phyloP scores from a whole-genome alignment of 2,113 vertebrate species.

The Pyrgilauda ruficollis region DNA sequence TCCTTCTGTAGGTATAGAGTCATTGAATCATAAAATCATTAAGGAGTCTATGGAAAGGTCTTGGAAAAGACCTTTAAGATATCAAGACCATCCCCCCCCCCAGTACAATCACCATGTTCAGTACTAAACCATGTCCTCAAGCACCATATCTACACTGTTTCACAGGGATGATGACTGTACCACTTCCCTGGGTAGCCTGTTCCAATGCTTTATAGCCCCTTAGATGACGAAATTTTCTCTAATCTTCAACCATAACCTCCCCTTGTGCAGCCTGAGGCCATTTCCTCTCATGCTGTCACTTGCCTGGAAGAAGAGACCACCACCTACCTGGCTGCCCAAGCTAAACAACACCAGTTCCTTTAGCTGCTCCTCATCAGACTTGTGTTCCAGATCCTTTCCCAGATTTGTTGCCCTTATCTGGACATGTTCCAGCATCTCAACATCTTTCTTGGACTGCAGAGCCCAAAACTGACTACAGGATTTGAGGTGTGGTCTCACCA shows the following conservation, averaged over 20 bases:
- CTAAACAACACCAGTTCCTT: background rate
- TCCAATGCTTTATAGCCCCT: background rate
- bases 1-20: background rate
- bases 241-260: background rate
- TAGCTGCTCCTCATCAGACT: background rate
- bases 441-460: background rate
- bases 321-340: background rate
- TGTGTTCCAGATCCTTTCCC: background rate
- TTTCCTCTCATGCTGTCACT: background rate
- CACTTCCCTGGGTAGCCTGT: background rate
- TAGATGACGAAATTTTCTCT: background rate
- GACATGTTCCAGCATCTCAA: background rate
- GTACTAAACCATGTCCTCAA: background rate
- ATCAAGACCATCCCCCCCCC: background rate
- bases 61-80: background rate
- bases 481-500: background rate
- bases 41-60: background rate
- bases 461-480: background rate
- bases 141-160: background rate
- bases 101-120: background rate
- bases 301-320: background rate
- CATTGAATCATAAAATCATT: background rate
- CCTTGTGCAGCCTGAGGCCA: background rate
- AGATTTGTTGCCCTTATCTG: background rate
- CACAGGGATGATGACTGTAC: background rate